Conservation (phyloP, 2,797 vertebrate species). For the Molossus molossus region DNA sequence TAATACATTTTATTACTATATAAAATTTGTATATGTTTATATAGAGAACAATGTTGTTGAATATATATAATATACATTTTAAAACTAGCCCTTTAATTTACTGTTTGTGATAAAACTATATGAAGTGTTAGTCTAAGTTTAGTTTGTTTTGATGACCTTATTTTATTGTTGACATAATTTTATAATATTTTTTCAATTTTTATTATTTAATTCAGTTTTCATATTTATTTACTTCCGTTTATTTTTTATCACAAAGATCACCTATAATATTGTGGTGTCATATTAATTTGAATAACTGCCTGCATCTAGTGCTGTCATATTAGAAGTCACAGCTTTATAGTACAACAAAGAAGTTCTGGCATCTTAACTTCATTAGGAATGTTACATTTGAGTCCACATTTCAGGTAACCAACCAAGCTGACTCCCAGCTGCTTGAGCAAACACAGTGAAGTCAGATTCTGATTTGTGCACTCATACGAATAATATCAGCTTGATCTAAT, state of each 20-base stretch:
- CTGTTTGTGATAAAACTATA: background rate
- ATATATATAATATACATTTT: background rate
- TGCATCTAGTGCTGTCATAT: background rate
- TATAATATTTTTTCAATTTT: background rate
- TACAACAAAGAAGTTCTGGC: background rate
- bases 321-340: background rate
- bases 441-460: background rate
- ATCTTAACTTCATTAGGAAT: background rate
- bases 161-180: background rate
- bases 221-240: background rate
- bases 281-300: background rate
- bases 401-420: background rate
- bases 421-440: background rate
- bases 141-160: background rate
- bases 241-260: background rate
- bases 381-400: background rate
- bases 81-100: background rate
- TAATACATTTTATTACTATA: background rate
- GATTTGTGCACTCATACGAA: background rate
- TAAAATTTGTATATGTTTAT: background rate
- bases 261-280: background rate
- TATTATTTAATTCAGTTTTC: background rate
- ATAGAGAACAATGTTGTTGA: background rate
- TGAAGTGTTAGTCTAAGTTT: background rate
- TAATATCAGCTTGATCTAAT: background rate